Percentiles rank a stretch among this genome's conserved stretches.
These are phyloP conservation scores for Scolanthus callimorphus DNA, from an alignment of 92 coral and sea anemone species.

Conservation along the genomic window DNA sequence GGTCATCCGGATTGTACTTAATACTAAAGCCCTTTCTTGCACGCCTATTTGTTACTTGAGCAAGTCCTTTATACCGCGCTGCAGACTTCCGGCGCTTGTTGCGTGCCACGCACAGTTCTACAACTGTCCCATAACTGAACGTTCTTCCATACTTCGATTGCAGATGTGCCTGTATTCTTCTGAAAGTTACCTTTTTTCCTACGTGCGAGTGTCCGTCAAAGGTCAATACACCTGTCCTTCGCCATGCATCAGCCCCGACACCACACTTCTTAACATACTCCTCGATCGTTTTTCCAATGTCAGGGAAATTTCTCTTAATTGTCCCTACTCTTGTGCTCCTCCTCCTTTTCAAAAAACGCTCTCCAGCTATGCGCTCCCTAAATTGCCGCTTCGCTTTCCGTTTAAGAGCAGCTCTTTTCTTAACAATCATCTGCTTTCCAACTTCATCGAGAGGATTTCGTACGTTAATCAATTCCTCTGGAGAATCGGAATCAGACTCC, in stretches of 20 bases:
- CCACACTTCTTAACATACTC: constrained; percentile 44
- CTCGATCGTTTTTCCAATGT: constrained; percentile 59
- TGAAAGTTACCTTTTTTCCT: constrained; percentile 29
- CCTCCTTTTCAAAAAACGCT: constrained; percentile 38
- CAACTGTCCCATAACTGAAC: constrained; percentile 31
- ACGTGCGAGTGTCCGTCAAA: constrained; percentile 21
- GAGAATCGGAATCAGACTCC: constrained; percentile 41
- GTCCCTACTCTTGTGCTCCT: constrained; percentile 41
- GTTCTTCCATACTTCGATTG: constrained; percentile 28
- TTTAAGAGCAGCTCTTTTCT: constrained; percentile 45
- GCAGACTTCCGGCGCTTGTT: constrained; percentile 26
- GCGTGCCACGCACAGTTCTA: constrained; percentile 38
- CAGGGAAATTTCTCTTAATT: constrained; percentile 37
- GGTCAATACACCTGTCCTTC: constrained; percentile 57
- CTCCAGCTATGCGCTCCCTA: constrained; percentile 28
- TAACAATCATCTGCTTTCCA: constrained; percentile 24
- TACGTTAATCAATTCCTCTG: constrained; percentile 42
- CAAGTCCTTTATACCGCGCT: constrained; percentile 46
- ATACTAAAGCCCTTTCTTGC: constrained; percentile 54
- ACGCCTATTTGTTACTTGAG: constrained; percentile 29
- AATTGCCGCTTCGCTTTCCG: constrained; percentile 38
- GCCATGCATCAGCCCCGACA: constrained; percentile 64
- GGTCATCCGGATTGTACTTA: constrained; percentile 61
- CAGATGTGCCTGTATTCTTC: constrained; percentile 20
- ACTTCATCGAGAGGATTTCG: constrained; percentile 36